Conservation (phyloP, 2,797 vertebrate genomes). For the Pangasius larnaudii region DNA sequence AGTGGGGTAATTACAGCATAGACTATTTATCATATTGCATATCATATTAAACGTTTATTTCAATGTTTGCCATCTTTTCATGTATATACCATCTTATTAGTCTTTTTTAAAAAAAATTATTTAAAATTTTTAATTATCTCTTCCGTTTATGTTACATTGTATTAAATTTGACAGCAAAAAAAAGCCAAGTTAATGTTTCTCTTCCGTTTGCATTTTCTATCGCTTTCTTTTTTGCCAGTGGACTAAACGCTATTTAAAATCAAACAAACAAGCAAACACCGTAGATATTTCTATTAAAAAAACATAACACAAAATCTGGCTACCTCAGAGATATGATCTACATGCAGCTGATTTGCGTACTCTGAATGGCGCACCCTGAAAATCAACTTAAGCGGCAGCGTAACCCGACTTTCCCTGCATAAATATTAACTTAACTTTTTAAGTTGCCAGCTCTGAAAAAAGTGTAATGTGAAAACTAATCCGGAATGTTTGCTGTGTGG, state of each 20-base stretch:
- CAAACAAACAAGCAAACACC: not conserved
- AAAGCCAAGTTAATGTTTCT: not conserved
- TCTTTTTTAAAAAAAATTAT: not conserved
- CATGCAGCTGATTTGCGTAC: not conserved
- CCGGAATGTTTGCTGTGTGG: slow-evolving; percentile 18
- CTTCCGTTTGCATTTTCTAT: not conserved
- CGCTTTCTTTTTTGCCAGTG: not conserved
- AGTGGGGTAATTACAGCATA: not conserved
- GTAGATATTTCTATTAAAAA: not conserved
- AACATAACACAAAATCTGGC: not conserved
- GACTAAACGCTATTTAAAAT: not conserved
- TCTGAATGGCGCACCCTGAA: not conserved
- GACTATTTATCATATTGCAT: not conserved
- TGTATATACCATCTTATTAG: not conserved
- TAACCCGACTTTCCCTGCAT: not conserved
- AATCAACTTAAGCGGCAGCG: not conserved
- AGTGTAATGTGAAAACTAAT: not conserved
- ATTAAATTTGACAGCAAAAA: not conserved
- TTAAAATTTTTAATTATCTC: not conserved
- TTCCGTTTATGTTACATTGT: not conserved
- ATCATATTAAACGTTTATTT: not conserved
- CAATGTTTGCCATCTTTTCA: not conserved
- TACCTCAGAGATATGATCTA: not conserved
- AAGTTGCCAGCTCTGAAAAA: not conserved
- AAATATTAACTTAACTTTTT: slow-evolving; percentile 6